Base-by-base conservation (phyloP, 2,888 invertebrate species). In the Hydroisotoma schaefferi region DNA sequence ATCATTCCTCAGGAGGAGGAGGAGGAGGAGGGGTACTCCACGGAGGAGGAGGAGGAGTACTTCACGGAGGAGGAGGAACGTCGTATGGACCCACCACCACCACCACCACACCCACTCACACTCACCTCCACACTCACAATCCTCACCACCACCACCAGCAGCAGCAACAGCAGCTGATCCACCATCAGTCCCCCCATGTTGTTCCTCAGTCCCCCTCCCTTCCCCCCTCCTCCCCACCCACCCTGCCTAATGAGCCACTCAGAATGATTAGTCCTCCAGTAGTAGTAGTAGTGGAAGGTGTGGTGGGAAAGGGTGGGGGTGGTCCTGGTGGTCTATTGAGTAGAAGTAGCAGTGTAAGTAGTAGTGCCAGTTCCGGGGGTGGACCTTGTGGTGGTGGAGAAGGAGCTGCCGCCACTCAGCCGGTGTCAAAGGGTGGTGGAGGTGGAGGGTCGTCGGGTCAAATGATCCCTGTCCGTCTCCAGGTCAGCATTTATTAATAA, bases 381-480 rank as follows among this genome's bases (percentile, higher is more conserved):
- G 18, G 22, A 25, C 37, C 22, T 23, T 27, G 37, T 38, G 20
- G 25, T 20, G 43, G 37, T 25, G 4, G 12, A 1, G 56, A 49
- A 1, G 23, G 25, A 27, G 37, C n/a, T n/a, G n/a, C n/a, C n/a
- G n/a, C n/a, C n/a, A n/a, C n/a, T n/a, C n/a, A n/a, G n/a, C n/a
- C n/a, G n/a, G n/a, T n/a, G n/a, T n/a, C n/a, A n/a, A n/a, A n/a
- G n/a, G 43, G 37, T 25, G 4, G 12, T 1, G 56, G 44, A 1
- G 23, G 25, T 38, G 37, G 27, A 25, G 46, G 48, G 23, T 25
- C 22, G 8, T 18, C 40, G 18, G 22, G 61, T 12, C 61, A 60
- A 61, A 65, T 68, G 68, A 65, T 68, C 47, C 70, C 70, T 3
- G 70, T 70, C 20, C 48, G 70, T 55, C 53, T 70, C 28, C 28